phyloP scores from a whole-genome alignment of 2,888 invertebrate species.

The Zele albiditarsus region DNA sequence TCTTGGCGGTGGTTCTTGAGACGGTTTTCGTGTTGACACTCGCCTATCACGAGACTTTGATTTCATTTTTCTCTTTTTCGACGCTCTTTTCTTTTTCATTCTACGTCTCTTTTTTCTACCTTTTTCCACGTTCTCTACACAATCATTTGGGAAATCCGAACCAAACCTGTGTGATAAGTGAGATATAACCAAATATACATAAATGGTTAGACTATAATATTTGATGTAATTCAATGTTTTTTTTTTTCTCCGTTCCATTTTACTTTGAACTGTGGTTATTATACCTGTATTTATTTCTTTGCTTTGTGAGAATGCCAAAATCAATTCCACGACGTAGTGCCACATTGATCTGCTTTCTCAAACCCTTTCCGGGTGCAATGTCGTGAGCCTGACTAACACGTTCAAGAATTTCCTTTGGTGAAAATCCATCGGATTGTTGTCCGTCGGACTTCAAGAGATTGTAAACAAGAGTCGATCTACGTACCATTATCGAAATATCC shows the following conservation, averaged over 20 bases:
- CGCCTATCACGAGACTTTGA: conserved; percentile 31
- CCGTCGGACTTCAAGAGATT: conserved; percentile 56
- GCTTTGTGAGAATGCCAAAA: conserved; percentile 62
- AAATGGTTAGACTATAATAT: not conserved
- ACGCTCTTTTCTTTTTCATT: conserved; percentile 26
- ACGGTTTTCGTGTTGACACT: conserved; percentile 36
- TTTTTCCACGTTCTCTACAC: conserved; percentile 3
- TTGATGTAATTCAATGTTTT: conserved; percentile 16
- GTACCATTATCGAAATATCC: conserved; percentile 46
- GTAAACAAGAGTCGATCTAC: conserved; percentile 59
- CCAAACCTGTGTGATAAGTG: conserved; percentile 48
- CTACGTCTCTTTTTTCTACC: conserved; percentile 35
- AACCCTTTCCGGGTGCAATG: conserved; percentile 52
- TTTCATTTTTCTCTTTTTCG: conserved; percentile 31
- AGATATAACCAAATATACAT: not conserved
- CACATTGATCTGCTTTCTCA: conserved; percentile 57
- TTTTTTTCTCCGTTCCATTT: not conserved
- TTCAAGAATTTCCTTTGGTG: conserved; percentile 57
- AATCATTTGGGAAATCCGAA: conserved; percentile 39
- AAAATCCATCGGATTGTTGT: conserved; percentile 52
- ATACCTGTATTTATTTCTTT: conserved; percentile 62
- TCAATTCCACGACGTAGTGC: conserved; percentile 63
- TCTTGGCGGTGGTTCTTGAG: conserved; percentile 47
- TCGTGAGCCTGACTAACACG: conserved; percentile 57
- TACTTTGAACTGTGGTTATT: no score